Evolutionary conservation across 1,140 invertebrate species (phyloP).

Genomic region (Sitobion miscanthi): DNA sequence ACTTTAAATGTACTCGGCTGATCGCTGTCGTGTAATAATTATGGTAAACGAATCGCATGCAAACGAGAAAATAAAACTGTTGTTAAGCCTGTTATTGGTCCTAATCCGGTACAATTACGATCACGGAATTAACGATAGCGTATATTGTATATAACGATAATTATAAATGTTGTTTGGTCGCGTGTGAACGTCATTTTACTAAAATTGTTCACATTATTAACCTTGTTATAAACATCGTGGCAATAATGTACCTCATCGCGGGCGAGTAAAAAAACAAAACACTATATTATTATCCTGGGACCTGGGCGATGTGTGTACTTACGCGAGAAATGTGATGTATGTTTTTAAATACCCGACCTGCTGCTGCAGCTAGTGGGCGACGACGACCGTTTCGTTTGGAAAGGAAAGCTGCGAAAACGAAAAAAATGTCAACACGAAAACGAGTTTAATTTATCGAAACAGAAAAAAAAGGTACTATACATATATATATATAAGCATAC

Average conservation of each 20-base stretch:
- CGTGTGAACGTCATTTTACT: background rate
- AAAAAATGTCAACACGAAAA: background rate
- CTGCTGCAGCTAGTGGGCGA: background rate
- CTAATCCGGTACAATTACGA: slow-evolving; percentile 10
- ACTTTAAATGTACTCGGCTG: background rate
- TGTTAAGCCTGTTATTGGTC: background rate
- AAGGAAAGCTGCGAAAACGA: background rate
- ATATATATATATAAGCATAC: background rate
- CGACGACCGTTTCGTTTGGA: background rate
- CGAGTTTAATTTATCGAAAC: slow-evolving; percentile 1
- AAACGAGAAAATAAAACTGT: background rate
- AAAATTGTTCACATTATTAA: background rate
- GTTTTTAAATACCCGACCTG: background rate
- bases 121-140: background rate
- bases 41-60: background rate
- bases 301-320: background rate
- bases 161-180: background rate
- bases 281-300: background rate
- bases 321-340: background rate
- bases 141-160: background rate
- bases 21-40: background rate
- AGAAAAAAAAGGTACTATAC: background rate
- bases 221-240: background rate
- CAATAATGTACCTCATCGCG: background rate
- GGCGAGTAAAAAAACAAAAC: background rate